phyloP scores from a whole-genome alignment of 2,113 vertebrate genomes.

The Engystomops pustulosus region DNA sequence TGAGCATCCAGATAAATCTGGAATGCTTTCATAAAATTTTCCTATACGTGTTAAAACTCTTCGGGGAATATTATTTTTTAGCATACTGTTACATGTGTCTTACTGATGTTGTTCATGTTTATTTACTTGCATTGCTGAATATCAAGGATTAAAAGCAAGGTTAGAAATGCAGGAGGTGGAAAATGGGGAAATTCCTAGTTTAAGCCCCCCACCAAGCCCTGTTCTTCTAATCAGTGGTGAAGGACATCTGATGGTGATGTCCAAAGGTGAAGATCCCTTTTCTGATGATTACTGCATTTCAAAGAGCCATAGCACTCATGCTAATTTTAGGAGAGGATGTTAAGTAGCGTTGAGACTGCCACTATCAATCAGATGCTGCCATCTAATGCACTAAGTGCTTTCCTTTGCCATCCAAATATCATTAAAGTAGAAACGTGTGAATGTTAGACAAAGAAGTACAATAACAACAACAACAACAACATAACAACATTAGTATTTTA shows the following conservation, averaged over 20 bases:
- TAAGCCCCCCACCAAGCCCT: neutral
- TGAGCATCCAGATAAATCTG: too few relatives aligned
- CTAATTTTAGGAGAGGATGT: neutral
- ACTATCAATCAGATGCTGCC: constrained; percentile 12
- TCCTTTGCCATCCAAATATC: neutral
- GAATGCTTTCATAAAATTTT: too few relatives aligned
- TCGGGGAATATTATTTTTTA: too few relatives aligned
- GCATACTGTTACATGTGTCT: neutral
- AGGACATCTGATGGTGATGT: neutral
- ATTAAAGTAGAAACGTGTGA: neutral
- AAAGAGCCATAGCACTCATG: neutral
- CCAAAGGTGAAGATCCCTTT: neutral
- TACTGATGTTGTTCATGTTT: neutral
- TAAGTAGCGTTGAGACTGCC: neutral
- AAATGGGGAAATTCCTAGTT: neutral
- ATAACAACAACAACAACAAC: too few relatives aligned
- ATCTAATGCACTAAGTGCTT: neutral
- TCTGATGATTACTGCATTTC: neutral
- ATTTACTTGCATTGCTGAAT: neutral
- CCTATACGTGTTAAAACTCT: too few relatives aligned
- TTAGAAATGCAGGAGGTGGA: neutral
- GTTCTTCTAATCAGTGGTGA: neutral
- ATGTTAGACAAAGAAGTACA: neutral
- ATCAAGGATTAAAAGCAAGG: neutral
- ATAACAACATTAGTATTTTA: neutral